These are phyloP conservation scores for Zele albiditarsus DNA, from an alignment of 2,888 invertebrate species.

Conservation along the genomic window DNA sequence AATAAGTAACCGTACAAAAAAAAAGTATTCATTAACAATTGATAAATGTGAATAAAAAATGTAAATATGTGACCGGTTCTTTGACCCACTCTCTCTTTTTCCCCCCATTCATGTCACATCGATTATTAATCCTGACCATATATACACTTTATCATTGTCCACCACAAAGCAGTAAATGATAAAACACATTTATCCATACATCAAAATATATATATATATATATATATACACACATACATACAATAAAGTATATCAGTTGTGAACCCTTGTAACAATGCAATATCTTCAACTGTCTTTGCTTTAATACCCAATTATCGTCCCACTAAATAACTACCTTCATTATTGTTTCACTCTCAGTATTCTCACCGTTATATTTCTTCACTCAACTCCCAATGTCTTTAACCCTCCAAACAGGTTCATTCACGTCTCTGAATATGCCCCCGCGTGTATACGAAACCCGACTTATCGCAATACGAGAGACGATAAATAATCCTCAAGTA, in stretches of 20 bases:
- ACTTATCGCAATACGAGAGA: background rate
- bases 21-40: background rate
- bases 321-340: background rate
- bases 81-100: background rate
- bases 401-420: conserved; percentile 9
- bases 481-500: conserved; percentile 47
- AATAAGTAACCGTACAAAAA: background rate
- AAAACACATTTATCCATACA: background rate
- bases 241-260: background rate
- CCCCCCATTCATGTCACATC: background rate
- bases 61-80: background rate
- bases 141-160: background rate
- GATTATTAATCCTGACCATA: background rate
- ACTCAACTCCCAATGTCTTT: background rate
- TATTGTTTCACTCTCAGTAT: background rate
- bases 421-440: background rate
- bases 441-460: background rate
- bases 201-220: background rate
- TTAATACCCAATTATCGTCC: background rate
- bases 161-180: background rate
- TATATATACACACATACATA: background rate
- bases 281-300: background rate
- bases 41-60: background rate
- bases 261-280: background rate
- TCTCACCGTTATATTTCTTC: background rate